Evolutionary conservation across 2,888 invertebrate genomes (phyloP).

Genomic region (Cantharis rustica): DNA sequence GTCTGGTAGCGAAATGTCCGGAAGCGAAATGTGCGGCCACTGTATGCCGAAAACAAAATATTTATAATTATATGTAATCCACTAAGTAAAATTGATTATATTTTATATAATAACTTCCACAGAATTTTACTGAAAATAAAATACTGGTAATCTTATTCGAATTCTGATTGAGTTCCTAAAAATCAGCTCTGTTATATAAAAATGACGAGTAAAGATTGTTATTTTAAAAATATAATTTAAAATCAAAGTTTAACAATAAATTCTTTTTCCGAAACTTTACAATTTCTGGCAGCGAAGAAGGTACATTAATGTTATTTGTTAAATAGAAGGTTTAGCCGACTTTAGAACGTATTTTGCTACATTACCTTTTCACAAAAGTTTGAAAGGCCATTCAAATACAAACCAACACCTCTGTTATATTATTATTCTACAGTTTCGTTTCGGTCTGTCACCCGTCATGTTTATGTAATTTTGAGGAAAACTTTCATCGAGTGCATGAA

Average conservation of each 20-base stretch:
- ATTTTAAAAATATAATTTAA: neutral
- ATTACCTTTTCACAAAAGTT: slow-evolving; percentile 47
- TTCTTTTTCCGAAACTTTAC: neutral
- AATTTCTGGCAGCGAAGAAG: neutral
- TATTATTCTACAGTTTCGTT: slow-evolving; percentile 37
- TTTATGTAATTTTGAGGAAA: slow-evolving; percentile 35
- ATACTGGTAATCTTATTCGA: neutral
- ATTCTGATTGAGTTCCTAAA: neutral
- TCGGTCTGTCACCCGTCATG: slow-evolving; percentile 37
- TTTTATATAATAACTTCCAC: too few relatives aligned
- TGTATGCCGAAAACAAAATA: neutral
- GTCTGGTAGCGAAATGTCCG: too few relatives aligned
- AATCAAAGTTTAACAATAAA: neutral
- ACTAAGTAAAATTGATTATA: too few relatives aligned
- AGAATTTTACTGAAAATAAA: too few relatives aligned
- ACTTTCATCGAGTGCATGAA: neutral
- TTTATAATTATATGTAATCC: neutral
- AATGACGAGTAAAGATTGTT: neutral
- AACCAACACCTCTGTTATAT: slow-evolving; percentile 43
- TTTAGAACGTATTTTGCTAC: slow-evolving; percentile 47
- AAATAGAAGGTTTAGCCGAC: slow-evolving; percentile 26
- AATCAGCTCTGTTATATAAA: neutral
- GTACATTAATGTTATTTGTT: neutral
- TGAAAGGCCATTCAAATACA: slow-evolving; percentile 43
- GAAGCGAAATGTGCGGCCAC: too few relatives aligned